Evolutionary conservation across 2,888 invertebrate species (phyloP).

Genomic region (Acrobasis repandana): DNA sequence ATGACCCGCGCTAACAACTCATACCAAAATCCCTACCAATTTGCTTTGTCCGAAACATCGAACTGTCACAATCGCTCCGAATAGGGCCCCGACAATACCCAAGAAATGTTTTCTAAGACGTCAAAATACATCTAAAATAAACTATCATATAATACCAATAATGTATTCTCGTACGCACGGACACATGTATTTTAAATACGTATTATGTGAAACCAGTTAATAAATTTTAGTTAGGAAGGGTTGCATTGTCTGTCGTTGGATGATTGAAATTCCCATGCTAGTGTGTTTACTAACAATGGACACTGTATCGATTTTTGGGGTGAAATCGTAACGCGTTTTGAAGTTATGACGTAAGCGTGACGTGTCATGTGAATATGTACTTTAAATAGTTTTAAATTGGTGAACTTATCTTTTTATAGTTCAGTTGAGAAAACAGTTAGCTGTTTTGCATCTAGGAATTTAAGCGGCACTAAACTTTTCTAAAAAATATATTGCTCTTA

Average conservation of each 20-base stretch:
- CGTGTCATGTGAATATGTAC: slow-evolving; percentile 56
- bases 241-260: slow-evolving; percentile 47
- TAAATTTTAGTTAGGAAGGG: slow-evolving; percentile 47
- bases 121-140: slow-evolving; percentile 71
- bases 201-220: slow-evolving; percentile 80
- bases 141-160: slow-evolving; percentile 83
- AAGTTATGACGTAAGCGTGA: slow-evolving; percentile 69
- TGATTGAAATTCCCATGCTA: slow-evolving; percentile 77
- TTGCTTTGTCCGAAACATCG: slow-evolving; percentile 50
- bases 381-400: slow-evolving; percentile 54
- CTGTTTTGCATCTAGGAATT: too few species aligned
- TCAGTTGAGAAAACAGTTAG: too few species aligned
- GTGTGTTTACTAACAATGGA: slow-evolving; percentile 51
- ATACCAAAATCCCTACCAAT: slow-evolving; percentile 74
- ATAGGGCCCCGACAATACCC: slow-evolving; percentile 45
- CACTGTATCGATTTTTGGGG: slow-evolving; percentile 67
- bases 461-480: too few species aligned
- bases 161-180: slow-evolving; percentile 70
- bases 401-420: slow-evolving; percentile 21
- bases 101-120: slow-evolving; percentile 54
- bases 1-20: slow-evolving; percentile 79
- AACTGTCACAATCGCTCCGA: slow-evolving; percentile 41
- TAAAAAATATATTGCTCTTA: too few species aligned
- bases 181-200: slow-evolving; percentile 82
- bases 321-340: slow-evolving; percentile 65